Evolutionary conservation across 2,888 invertebrate genomes (phyloP), one percentile per base, ranked within the genome.

Genomic region (Tachina grossa): DNA sequence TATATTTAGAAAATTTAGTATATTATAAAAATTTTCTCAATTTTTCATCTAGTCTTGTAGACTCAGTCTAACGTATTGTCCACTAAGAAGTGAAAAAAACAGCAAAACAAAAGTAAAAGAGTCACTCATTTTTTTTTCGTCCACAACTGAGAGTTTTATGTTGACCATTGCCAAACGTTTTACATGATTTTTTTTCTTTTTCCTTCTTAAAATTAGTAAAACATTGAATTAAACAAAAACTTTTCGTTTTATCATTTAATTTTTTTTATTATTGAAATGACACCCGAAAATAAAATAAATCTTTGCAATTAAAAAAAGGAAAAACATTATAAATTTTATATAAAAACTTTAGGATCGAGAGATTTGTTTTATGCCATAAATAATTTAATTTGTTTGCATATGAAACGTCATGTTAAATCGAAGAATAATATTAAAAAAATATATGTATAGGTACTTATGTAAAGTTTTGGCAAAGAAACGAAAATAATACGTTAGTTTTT

Each of bases 311-410:
- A 69, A 66, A 69, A 69, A 31, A 19, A 82, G 22, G 63, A n/a
- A 41, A 22, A 69, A 75, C 53, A 11, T 68, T 16, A 22, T 9
- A 59, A 71, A 41, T 68, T 51, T 22, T 55, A 9, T 11, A 14
- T 53, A 59, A 53, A 65, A 76, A 31, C 41, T 47, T 59, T 68
- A 69, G 31, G 59, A 82, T 87, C 85, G 76, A 77, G 85, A 88
- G 85, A 90, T 90, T 89, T 90, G 89, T 89, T 89, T 87, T 74
- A 76, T 90, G 91, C 89, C 90, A 91, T 88, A 90, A 89, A 87
- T 89, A 87, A 89, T 90, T 91, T 87, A 88, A 88, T 88, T 88
- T 87, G 69, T 87, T 85, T 75, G 82, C 69, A 72, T 77, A 65
- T 77, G 71, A 84, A 84, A 86, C 87, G 87, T 86, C 86, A 87